Evolutionary conservation across 2,113 vertebrate genomes (phyloP).

Genomic region (Raphicerus campestris): DNA sequence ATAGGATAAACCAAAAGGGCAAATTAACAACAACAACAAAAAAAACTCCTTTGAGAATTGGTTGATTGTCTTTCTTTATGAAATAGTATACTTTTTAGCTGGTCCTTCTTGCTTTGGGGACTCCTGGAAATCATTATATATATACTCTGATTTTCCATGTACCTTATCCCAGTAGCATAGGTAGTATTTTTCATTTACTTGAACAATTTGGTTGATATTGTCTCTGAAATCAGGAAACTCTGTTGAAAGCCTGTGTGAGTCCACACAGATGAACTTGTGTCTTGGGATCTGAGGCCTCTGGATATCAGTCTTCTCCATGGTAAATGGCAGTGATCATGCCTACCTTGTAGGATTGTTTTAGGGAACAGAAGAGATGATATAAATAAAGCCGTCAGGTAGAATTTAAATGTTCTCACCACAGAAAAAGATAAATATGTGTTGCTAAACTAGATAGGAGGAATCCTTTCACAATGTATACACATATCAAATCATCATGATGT

Average conservation of each 20-base stretch:
- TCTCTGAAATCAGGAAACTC: background rate
- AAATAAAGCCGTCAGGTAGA: background rate
- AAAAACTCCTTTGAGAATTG: conserved; percentile 41
- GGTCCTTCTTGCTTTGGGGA: background rate
- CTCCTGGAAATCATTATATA: background rate
- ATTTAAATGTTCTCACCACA: background rate
- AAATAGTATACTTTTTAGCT: background rate
- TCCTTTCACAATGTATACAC: background rate
- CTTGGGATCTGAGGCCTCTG: background rate
- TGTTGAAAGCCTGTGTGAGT: background rate
- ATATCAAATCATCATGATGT: background rate
- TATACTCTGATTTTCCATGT: background rate
- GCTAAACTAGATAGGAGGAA: background rate
- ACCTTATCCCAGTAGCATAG: background rate
- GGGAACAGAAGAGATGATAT: background rate
- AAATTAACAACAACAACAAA: background rate
- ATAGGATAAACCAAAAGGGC: conserved; percentile 40
- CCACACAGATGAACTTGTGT: background rate
- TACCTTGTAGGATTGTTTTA: background rate
- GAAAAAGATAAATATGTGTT: background rate
- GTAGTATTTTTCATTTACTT: background rate
- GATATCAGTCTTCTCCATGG: background rate
- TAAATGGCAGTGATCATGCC: background rate
- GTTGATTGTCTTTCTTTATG: conserved; percentile 30
- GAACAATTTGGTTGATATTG: background rate